Evolutionary conservation across 1,140 invertebrate genomes (phyloP).

Genomic region (Papilio dardanus): DNA sequence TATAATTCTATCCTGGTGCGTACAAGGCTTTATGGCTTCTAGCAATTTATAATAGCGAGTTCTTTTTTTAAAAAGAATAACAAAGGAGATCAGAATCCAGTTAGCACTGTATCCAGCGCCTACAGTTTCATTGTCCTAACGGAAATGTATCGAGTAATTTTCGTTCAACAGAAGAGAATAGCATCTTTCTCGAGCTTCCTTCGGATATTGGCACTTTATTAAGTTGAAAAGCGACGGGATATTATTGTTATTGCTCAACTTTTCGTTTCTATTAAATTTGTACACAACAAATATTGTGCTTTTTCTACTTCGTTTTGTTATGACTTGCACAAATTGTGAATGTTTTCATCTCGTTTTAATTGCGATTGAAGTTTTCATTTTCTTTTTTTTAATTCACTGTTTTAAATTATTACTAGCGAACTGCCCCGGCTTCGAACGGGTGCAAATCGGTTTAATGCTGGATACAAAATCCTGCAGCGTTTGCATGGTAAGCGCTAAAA

Average conservation of each 20-base stretch:
- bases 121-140: constrained; percentile 10
- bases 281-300: neutral
- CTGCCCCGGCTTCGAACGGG: no score
- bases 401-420: no score
- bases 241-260: constrained; percentile 20
- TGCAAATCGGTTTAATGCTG: no score
- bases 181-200: constrained; percentile 14
- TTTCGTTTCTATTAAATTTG: constrained; percentile 24
- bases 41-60: no score
- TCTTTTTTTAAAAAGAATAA: neutral
- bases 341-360: neutral
- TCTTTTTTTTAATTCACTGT: no score
- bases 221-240: constrained; percentile 20
- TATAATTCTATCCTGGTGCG: no score
- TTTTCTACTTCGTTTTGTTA: neutral
- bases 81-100: neutral
- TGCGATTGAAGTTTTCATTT: neutral
- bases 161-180: constrained; percentile 20
- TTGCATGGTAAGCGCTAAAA: no score
- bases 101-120: constrained; percentile 9
- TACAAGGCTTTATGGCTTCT: no score
- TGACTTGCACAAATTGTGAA: neutral
- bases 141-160: constrained; percentile 23
- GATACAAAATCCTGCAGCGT: no score
- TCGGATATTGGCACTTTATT: constrained; percentile 35